phyloP scores from a whole-genome alignment of 2,797 vertebrate genomes.

The Babyrousa celebensis region DNA sequence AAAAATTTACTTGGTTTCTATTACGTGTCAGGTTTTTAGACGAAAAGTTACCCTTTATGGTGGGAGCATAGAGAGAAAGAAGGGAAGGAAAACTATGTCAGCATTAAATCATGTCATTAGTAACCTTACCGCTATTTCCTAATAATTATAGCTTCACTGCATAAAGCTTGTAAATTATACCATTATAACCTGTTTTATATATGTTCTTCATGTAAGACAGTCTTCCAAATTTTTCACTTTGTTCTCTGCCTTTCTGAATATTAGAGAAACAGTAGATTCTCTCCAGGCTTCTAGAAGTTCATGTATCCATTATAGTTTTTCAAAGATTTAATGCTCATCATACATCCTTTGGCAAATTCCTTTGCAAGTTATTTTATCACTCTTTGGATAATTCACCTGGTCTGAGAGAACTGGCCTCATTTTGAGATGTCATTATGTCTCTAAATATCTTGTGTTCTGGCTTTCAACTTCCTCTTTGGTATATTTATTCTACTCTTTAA shows the following conservation, averaged over 20 bases:
- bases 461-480: background rate
- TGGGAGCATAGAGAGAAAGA: background rate
- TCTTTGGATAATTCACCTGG: background rate
- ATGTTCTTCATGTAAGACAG: background rate
- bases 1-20: background rate
- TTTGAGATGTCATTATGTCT: constrained; percentile 23
- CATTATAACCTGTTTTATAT: background rate
- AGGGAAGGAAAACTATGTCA: background rate
- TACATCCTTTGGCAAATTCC: background rate
- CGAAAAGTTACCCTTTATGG: background rate
- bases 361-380: constrained; percentile 11
- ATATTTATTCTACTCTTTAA: constrained; percentile 48
- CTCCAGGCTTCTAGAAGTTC: background rate
- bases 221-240: background rate
- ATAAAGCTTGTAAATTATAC: background rate
- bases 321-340: background rate
- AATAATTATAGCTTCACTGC: background rate
- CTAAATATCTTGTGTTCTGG: background rate
- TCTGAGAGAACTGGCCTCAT: background rate
- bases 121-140: background rate
- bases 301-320: background rate
- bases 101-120: background rate
- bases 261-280: background rate
- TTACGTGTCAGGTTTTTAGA: constrained; percentile 1
- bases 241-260: background rate